phyloP scores from a whole-genome alignment of 2,113 vertebrate species.

The Phylloscopus trochiloides region DNA sequence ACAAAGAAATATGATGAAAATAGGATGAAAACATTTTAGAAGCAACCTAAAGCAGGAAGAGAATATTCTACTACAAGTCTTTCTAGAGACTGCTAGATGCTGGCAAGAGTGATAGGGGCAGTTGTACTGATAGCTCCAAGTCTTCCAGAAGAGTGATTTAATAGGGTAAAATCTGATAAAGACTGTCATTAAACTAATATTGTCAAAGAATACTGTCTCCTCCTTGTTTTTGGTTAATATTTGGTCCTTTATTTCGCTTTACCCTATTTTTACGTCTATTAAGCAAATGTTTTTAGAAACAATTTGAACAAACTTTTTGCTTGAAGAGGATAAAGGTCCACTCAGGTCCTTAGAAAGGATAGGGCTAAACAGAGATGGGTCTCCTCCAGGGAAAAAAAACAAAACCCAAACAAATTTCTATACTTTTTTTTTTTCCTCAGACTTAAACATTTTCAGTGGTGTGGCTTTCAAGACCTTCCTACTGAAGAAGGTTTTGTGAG shows the following conservation, averaged over 20 bases:
- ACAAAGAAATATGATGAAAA: constrained; percentile 29
- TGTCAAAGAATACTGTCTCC: not conserved
- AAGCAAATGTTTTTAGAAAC: not conserved
- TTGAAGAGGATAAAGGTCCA: not conserved
- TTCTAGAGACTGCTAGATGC: not conserved
- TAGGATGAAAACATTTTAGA: constrained; percentile 6
- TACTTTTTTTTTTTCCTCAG: not conserved
- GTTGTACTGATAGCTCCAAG: not conserved
- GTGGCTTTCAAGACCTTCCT: not conserved
- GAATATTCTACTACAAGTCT: not conserved
- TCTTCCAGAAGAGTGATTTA: not conserved
- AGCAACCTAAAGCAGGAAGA: not conserved
- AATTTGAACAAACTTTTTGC: not conserved
- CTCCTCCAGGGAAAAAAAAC: not conserved
- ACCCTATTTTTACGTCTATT: not conserved
- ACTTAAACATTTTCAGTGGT: not conserved
- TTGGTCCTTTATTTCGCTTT: not conserved
- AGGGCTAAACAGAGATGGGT: not conserved
- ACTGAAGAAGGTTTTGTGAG: not conserved
- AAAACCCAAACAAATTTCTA: not conserved
- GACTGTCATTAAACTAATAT: not conserved
- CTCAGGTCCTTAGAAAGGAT: not conserved
- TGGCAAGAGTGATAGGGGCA: not conserved
- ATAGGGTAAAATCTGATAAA: not conserved
- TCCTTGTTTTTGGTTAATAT: not conserved